Conservation (phyloP, 2,888 invertebrate species). For the Chrysodeixis includens region DNA sequence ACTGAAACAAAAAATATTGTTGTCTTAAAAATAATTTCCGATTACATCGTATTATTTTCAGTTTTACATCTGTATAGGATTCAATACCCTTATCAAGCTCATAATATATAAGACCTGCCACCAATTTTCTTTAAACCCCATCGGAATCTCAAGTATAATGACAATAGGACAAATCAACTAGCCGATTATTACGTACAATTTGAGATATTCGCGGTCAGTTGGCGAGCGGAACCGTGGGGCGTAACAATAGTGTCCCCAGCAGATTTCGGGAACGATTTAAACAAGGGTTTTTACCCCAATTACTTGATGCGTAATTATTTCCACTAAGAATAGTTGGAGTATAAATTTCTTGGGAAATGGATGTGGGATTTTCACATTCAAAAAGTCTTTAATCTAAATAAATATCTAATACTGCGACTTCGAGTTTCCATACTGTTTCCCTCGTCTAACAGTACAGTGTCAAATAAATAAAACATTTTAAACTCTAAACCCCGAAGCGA, state of each 20-base stretch:
- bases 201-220: conserved; percentile 85
- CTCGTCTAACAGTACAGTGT: no score
- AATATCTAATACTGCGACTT: no score
- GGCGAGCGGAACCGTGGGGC: conserved; percentile 59
- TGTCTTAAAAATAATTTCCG: no score
- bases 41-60: no score
- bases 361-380: neutral
- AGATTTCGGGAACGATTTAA: conserved; percentile 81
- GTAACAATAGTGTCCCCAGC: conserved; percentile 84
- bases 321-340: conserved; percentile 72
- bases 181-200: conserved; percentile 77
- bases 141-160: conserved; percentile 59
- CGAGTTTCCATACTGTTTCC: no score
- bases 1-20: no score
- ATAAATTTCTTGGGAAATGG: conserved; percentile 13
- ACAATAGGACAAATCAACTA: conserved; percentile 77
- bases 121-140: conserved; percentile 26
- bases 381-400: no score
- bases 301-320: conserved; percentile 84
- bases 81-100: conserved; percentile 1
- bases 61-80: neutral
- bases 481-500: no score
- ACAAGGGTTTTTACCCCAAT: conserved; percentile 86
- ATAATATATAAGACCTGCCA: conserved; percentile 1
- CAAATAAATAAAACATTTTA: no score